A percentile compares a stretch with the other conserved stretches of the same genome.
Evolutionary conservation across 2,113 vertebrate genomes (phyloP).

Genomic region (Stomatorhinus ivindoensis): DNA sequence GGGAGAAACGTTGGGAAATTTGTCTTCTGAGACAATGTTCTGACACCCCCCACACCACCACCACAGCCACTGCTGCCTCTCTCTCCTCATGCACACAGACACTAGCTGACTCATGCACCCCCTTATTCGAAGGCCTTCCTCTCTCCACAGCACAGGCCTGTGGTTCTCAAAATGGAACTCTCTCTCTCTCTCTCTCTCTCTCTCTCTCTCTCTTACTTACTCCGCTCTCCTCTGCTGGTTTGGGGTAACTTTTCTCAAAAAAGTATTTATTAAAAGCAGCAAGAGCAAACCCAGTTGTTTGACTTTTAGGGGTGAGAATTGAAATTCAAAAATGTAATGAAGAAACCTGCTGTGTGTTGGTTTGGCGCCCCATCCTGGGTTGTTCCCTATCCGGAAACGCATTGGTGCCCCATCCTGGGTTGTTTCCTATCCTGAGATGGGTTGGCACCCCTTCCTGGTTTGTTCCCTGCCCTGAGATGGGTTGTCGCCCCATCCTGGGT

Average conservation of each 20-base stretch:
- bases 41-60: too few relatives aligned
- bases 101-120: neutral
- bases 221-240: neutral
- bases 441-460: too few relatives aligned
- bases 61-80: neutral
- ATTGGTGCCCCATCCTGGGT: too few relatives aligned
- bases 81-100: neutral
- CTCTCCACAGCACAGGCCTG: neutral
- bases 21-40: conserved; percentile 4
- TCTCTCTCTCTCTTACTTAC: neutral
- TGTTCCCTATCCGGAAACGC: too few relatives aligned
- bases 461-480: too few relatives aligned
- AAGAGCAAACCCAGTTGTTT: neutral
- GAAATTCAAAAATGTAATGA: neutral
- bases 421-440: too few relatives aligned
- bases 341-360: too few relatives aligned
- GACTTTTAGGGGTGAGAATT: neutral
- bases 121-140: neutral
- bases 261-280: neutral
- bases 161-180: neutral
- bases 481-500: too few relatives aligned
- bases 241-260: neutral
- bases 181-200: neutral
- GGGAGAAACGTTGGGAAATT: neutral
- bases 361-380: too few relatives aligned